Evolutionary conservation across 2,113 vertebrate genomes (phyloP), one percentile per base, ranked within the genome.

Genomic region (Stomatorhinus ivindoensis): DNA sequence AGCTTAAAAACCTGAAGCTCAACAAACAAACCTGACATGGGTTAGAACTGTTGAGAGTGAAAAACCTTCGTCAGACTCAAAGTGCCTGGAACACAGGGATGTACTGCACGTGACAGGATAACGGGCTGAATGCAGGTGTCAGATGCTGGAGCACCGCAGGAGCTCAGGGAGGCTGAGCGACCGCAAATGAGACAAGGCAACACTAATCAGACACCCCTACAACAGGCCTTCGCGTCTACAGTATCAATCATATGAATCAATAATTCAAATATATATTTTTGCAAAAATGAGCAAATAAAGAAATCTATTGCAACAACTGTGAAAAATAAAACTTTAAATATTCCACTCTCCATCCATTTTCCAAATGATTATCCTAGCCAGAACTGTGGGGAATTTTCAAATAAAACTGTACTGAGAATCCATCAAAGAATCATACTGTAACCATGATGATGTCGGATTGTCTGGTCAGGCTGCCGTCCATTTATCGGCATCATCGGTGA

Each of bases 11-110:
- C 46, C 17, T 85, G 89, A 46, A 91, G 73, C 87, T 51, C 90
- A 90, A 89, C 69, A 92, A 92, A 92, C 92, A 90, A 89, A 86
- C 90, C 89, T 35, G 89, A 91, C 89, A 90, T 91, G 89, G 91
- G 87, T 90, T 88, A 51, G 15, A 42, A n/a, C 6, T 21, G 5
- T 42, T 1, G 11, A 87, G 4, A 21, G 90, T 88, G 85, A 90
- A 84, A 19, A 87, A 48, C 44, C 15, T 87, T 76, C 21, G 19
- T 11, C 31, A 76, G 48, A 44, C 31, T 50, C 65, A 17, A 42
- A 44, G 90, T 87, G 58, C 89, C 58, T 21, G 88, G 76, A 82
- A 13, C 39, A 31, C 69, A 39, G 3, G 24, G 46, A 82, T 76
- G 90, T 90, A 88, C 13, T 39, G 88, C 27, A 31, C 42, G 65